phyloP scores from a whole-genome alignment of 2,888 invertebrate genomes.

The Hoplodrina blanda region DNA sequence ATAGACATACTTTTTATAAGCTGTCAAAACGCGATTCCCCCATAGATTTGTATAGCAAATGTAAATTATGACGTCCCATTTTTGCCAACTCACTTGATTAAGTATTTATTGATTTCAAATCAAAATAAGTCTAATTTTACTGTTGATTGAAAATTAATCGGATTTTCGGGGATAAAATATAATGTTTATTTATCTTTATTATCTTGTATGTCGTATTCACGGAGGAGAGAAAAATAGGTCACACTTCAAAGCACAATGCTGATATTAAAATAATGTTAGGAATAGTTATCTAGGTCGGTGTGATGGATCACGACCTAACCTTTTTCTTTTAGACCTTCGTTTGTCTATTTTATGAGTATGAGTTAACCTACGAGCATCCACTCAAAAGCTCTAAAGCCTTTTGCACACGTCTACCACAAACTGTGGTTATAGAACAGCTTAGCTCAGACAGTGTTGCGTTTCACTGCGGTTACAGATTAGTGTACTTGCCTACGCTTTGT shows the following conservation, averaged over 20 bases:
- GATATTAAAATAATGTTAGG: not conserved
- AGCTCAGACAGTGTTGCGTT: slow-evolving; percentile 11
- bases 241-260: not conserved
- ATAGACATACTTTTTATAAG: too few relatives aligned
- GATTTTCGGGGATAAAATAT: too few relatives aligned
- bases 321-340: not conserved
- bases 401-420: not conserved
- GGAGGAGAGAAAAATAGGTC: not conserved
- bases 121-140: too few relatives aligned
- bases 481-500: not conserved
- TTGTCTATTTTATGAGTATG: not conserved
- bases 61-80: too few relatives aligned
- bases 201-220: not conserved
- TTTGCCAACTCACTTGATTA: too few relatives aligned
- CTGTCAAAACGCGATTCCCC: too few relatives aligned
- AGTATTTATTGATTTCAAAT: too few relatives aligned
- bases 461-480: not conserved
- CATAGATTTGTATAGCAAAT: too few relatives aligned
- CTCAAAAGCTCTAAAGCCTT: not conserved
- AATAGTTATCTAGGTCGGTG: not conserved
- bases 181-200: too few relatives aligned
- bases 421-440: not conserved
- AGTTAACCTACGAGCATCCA: slow-evolving; percentile 6
- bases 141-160: too few relatives aligned
- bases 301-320: not conserved